These are phyloP conservation scores for Drosophila pectinifera DNA, from an alignment of 1,140 invertebrate genomes.

Conservation along the genomic window DNA sequence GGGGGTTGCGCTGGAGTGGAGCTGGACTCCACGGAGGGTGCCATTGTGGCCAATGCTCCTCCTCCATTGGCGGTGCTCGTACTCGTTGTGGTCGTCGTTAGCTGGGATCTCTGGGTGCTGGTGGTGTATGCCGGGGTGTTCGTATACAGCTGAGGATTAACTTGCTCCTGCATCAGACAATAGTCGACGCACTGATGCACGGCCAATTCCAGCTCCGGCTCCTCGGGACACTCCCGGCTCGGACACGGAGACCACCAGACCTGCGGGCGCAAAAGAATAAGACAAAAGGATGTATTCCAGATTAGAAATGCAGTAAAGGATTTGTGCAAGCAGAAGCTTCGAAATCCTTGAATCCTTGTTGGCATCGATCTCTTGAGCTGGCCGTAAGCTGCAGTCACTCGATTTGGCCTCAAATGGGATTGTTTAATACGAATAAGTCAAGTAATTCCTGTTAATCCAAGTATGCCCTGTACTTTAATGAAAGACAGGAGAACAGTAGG, in stretches of 20 bases:
- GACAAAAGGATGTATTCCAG: constrained; percentile 20
- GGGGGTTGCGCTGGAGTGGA: constrained; percentile 24
- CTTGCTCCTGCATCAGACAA: constrained; percentile 86
- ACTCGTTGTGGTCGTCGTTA: constrained; percentile 35
- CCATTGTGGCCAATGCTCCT: constrained; percentile 30
- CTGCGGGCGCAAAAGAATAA: constrained; percentile 72
- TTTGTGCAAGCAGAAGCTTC: constrained; percentile 21
- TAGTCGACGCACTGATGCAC: constrained; percentile 89
- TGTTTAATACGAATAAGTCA: neutral
- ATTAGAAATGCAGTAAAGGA: constrained; percentile 27
- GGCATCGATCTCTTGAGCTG: constrained; percentile 23
- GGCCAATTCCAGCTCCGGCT: constrained; percentile 89
- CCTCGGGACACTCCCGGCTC: constrained; percentile 90
- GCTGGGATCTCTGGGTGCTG: constrained; percentile 24
- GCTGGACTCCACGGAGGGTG: constrained; percentile 5
- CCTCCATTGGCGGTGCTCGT: constrained; percentile 5
- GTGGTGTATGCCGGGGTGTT: constrained; percentile 56
- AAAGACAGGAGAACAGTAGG: neutral
- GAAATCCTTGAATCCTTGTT: constrained; percentile 5
- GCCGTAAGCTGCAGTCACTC: neutral
- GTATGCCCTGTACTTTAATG: neutral
- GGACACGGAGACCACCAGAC: constrained; percentile 92
- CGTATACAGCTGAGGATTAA: constrained; percentile 75
- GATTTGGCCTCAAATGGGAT: constrained; percentile 5
- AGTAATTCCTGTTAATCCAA: neutral